These are phyloP conservation scores for Agonopterix subpropinquella DNA, from an alignment of 2,888 invertebrate species.

Conservation along the genomic window DNA sequence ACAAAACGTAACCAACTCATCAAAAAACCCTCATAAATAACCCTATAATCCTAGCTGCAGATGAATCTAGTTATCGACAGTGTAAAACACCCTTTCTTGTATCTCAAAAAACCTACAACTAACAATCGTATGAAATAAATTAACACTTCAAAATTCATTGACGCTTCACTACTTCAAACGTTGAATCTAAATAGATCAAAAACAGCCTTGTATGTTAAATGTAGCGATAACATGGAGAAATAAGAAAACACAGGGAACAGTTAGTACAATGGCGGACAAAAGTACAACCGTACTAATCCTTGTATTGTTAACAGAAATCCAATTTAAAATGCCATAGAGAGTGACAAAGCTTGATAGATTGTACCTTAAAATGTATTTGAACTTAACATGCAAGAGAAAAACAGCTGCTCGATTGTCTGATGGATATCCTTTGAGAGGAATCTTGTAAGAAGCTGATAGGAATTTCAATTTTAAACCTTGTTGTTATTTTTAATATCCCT, in stretches of 20 bases:
- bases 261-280: slow-evolving; percentile 45
- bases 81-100: no score
- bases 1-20: no score
- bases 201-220: neutral
- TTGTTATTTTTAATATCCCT: neutral
- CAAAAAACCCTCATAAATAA: no score
- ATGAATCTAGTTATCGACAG: no score
- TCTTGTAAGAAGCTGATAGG: neutral
- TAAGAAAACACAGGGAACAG: slow-evolving; percentile 5
- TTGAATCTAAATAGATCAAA: neutral
- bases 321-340: slow-evolving; percentile 67
- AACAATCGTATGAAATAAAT: no score
- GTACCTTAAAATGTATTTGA: slow-evolving; percentile 49
- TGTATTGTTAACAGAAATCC: slow-evolving; percentile 68
- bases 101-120: no score
- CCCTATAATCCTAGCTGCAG: no score
- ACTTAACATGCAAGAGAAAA: slow-evolving; percentile 20
- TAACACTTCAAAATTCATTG: neutral
- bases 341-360: slow-evolving; percentile 70
- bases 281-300: slow-evolving; percentile 55
- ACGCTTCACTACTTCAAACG: neutral
- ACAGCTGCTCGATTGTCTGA: no score
- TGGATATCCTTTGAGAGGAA: neutral
- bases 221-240: neutral
- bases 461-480: neutral